Conservation (phyloP, 53 echinoderm and acorn worm genomes). For the Holothuria leucospilota region DNA sequence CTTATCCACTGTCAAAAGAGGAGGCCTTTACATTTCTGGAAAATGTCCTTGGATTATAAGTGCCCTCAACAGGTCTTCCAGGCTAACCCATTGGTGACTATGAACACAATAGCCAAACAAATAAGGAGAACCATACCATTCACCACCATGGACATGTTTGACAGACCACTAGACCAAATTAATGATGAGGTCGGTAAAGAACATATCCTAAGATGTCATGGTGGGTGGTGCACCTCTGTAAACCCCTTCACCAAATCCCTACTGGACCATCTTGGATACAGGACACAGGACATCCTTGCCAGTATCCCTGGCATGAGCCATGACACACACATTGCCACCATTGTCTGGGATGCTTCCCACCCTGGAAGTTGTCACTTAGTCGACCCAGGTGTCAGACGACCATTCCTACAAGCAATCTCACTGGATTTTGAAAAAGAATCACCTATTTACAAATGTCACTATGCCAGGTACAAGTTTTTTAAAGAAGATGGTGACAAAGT, state of each 20-base stretch:
- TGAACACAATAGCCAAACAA: slow-evolving; percentile 4
- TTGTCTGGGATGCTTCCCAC: slow-evolving; percentile 7
- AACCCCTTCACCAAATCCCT: slow-evolving; percentile 44
- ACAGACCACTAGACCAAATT: too few relatives aligned
- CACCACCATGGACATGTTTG: slow-evolving; percentile 14
- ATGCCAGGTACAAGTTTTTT: slow-evolving; percentile 27
- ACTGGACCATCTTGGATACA: slow-evolving; percentile 22
- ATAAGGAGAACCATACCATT: slow-evolving; percentile 28
- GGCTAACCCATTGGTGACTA: neutral
- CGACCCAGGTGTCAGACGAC: slow-evolving; percentile 20
- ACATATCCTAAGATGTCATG: slow-evolving; percentile 21
- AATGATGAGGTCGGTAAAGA: neutral
- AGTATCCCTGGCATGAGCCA: neutral
- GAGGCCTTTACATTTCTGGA: slow-evolving; percentile 14
- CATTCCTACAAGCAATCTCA: slow-evolving; percentile 15
- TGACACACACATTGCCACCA: slow-evolving; percentile 24
- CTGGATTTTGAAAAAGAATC: slow-evolving; percentile 35
- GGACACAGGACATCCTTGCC: slow-evolving; percentile 6
- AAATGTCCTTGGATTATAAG: neutral
- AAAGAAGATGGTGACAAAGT: neutral
- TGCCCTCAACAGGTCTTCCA: neutral
- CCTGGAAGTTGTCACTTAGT: slow-evolving; percentile 33
- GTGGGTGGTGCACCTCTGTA: neutral
- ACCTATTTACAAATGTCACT: slow-evolving; percentile 3
- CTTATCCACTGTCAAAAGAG: slow-evolving; percentile 30